Conservation (phyloP, 2,888 invertebrate species). For the Harpagoxenus sublaevis region DNA sequence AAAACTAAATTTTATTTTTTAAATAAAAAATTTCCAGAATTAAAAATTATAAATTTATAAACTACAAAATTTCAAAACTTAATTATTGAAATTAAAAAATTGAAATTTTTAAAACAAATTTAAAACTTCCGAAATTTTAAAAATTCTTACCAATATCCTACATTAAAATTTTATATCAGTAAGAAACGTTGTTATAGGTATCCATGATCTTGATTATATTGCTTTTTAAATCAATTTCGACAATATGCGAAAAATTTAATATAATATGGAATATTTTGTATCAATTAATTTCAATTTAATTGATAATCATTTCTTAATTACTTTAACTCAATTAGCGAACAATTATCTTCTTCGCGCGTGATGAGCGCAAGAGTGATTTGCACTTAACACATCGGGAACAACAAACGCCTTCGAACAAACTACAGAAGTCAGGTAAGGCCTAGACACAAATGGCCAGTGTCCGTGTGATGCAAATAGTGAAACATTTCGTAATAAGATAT, state of each 20-base stretch:
- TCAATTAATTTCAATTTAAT: not conserved
- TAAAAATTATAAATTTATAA: not conserved
- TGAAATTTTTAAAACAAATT: not conserved
- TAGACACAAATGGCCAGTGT: slow-evolving; percentile 80
- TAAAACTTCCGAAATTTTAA: not conserved
- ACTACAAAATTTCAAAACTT: not conserved
- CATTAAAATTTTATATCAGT: not conserved
- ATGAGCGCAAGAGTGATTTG: slow-evolving; percentile 51
- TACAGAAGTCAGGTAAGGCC: slow-evolving; percentile 73
- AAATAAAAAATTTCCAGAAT: not conserved
- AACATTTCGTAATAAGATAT: slow-evolving; percentile 79
- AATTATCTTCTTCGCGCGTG: not conserved
- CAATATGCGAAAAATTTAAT: not conserved
- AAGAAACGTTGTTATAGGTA: not conserved
- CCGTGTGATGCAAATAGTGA: slow-evolving; percentile 80
- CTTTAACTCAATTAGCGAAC: not conserved
- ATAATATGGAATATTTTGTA: not conserved
- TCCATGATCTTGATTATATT: not conserved
- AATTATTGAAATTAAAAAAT: not conserved
- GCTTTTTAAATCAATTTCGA: not conserved
- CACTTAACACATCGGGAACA: slow-evolving; percentile 62
- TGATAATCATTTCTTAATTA: not conserved
- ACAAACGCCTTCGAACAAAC: slow-evolving; percentile 65
- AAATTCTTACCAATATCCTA: not conserved
- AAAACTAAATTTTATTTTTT: not conserved